Conservation (phyloP, 2,888 invertebrate genomes). For the Macaria liturata region DNA sequence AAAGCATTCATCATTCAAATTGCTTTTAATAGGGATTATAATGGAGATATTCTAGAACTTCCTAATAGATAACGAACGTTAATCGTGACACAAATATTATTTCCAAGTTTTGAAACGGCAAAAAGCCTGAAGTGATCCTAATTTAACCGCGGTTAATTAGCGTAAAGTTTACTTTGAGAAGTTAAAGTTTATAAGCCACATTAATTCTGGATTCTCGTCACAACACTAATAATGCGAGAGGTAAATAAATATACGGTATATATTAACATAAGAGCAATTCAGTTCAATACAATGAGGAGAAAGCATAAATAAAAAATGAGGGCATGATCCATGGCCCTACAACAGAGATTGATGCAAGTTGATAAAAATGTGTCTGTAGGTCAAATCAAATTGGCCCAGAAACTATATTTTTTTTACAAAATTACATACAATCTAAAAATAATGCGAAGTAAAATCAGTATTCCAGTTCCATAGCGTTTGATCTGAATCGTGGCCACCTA, state of each 20-base stretch:
- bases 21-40: background rate
- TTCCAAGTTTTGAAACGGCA: constrained; percentile 23
- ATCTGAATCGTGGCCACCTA: constrained; percentile 38
- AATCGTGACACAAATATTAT: constrained; percentile 18
- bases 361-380: background rate
- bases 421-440: constrained; percentile 18
- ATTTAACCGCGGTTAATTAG: constrained; percentile 42
- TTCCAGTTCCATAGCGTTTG: constrained; percentile 41
- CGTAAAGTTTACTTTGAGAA: constrained; percentile 39
- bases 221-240: constrained; percentile 45
- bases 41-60: constrained; percentile 5
- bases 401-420: constrained; percentile 21
- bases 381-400: constrained; percentile 22
- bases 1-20: background rate
- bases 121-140: constrained; percentile 24
- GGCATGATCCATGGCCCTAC: no score
- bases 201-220: constrained; percentile 40
- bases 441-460: constrained; percentile 48
- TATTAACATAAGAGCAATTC: no score
- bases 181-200: constrained; percentile 39
- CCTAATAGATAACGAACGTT: constrained; percentile 12
- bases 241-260: no score
- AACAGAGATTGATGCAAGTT: no score
- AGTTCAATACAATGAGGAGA: no score
- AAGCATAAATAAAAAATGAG: no score